Evolutionary conservation across 1,140 invertebrate genomes (phyloP), one percentile per base, ranked within the genome.

Genomic region (Frieseomelitta varia): DNA sequence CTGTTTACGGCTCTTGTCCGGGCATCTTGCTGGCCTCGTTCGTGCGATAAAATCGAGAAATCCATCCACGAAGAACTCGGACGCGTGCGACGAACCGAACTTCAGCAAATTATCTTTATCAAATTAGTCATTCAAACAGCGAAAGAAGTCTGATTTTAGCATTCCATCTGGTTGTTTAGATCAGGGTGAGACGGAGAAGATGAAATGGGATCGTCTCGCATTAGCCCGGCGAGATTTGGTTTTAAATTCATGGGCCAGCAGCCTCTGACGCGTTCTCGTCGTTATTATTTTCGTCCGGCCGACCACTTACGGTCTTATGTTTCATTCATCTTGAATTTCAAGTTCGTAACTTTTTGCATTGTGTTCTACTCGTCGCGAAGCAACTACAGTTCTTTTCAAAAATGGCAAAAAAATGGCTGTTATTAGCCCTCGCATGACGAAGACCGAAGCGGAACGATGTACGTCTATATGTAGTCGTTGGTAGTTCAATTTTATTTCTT

Each of bases 21-120:
- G 11, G 21, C 34, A 24, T 24, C 34, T 21, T 65, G 19, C 51
- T 15, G 24, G 21, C 56, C 68, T 30, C 30, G 30, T 10, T 19
- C n/a, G 74, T 24, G 30, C 74, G 51, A 65, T 81, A 81, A 88
- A 81, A 69, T 58, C 61, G 78, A 30, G 58, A 78, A 77, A 84
- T 51, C 63, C 72, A 76, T 51, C n/a, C 68, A 17, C 56, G 12
- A 39, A 11, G 4, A 56, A n/a, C 21, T 30, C 30, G 2, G 2
- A 12, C 69, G 30, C 55, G 39, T 61, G 61, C 63, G 73, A 81
- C 68, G 39, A 53, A 73, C 27, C 17, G 21, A 34, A 15, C 30
- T 27, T n/a, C n/a, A n/a, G n/a, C n/a, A n/a, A n/a, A n/a, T n/a
- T n/a, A n/a, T n/a, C n/a, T 58, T 53, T 65, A 34, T n/a, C 53